These are phyloP conservation scores for Diacarnus erythraeanus DNA, from an alignment of 37 sponge, comb jelly and placozoan species.

Conservation along the genomic window DNA sequence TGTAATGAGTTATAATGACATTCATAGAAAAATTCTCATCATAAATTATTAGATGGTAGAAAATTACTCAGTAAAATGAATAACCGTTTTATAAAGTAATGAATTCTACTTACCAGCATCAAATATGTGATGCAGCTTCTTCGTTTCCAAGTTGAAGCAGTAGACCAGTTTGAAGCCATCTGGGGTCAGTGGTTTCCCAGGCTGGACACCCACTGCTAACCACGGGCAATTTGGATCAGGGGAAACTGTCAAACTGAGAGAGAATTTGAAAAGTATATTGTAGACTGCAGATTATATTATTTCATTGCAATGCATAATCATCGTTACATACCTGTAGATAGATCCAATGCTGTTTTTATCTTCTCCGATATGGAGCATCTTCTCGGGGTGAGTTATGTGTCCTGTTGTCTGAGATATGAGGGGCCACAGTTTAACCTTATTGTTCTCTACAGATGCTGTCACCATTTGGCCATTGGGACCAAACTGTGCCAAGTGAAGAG, in stretches of 20 bases:
- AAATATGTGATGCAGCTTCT: constrained; percentile 53
- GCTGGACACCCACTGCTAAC: constrained; percentile 72
- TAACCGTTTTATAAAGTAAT: neutral
- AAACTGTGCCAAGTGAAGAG: constrained; percentile 61
- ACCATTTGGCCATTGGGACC: constrained; percentile 59
- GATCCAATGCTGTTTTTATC: constrained; percentile 12
- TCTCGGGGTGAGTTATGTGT: constrained; percentile 18
- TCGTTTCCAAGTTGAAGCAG: constrained; percentile 41
- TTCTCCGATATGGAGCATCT: constrained; percentile 2
- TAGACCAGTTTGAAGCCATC: constrained; percentile 57
- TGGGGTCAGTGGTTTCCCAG: constrained; percentile 61
- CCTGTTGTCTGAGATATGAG: neutral
- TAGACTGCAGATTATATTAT: too few relatives aligned
- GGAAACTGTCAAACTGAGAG: constrained; percentile 30
- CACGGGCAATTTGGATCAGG: constrained; percentile 28
- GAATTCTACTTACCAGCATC: constrained; percentile 55
- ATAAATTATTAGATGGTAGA: neutral
- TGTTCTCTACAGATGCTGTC: constrained; percentile 62
- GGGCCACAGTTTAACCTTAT: constrained; percentile 56
- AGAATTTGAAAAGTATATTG: neutral
- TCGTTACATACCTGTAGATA: constrained; percentile 42
- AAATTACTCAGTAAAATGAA: neutral
- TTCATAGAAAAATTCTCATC: neutral
- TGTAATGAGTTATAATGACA: neutral
- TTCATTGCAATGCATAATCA: too few relatives aligned